Conservation (phyloP, 2,797 vertebrate genomes). For the Falco peregrinus region DNA sequence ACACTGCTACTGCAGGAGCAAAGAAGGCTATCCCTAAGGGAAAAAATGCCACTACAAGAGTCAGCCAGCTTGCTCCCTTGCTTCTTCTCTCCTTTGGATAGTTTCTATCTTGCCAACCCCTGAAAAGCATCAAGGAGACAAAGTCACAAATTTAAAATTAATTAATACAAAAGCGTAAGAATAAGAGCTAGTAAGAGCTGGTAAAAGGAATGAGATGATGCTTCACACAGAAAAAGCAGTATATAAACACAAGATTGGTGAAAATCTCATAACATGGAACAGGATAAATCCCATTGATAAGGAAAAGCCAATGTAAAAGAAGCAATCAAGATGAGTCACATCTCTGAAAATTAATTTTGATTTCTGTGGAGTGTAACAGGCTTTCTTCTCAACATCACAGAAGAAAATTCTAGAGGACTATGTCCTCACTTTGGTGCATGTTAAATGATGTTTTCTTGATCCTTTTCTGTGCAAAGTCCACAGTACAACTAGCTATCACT, state of each 20-base stretch:
- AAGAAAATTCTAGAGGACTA: neutral
- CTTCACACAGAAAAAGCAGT: neutral
- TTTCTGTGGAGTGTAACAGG: neutral
- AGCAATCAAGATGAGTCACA: neutral
- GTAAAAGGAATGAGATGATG: neutral
- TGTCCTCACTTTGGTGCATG: neutral
- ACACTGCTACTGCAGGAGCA: neutral
- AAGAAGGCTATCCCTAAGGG: neutral
- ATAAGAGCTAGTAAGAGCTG: neutral
- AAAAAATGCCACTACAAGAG: neutral
- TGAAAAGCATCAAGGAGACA: neutral
- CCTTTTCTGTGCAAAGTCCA: neutral
- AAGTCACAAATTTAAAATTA: neutral
- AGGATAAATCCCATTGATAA: neutral
- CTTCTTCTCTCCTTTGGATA: neutral
- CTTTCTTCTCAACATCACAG: neutral
- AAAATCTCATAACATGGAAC: neutral
- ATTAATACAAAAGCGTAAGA: neutral
- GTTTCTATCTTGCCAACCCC: neutral
- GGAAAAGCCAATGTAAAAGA: neutral
- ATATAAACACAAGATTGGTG: neutral
- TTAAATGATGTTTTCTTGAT: neutral
- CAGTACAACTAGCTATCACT: neutral
- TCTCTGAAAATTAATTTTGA: neutral
- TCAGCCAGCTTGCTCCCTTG: neutral